Conservation (phyloP, 2,113 vertebrate species). For the Vombatus ursinus region DNA sequence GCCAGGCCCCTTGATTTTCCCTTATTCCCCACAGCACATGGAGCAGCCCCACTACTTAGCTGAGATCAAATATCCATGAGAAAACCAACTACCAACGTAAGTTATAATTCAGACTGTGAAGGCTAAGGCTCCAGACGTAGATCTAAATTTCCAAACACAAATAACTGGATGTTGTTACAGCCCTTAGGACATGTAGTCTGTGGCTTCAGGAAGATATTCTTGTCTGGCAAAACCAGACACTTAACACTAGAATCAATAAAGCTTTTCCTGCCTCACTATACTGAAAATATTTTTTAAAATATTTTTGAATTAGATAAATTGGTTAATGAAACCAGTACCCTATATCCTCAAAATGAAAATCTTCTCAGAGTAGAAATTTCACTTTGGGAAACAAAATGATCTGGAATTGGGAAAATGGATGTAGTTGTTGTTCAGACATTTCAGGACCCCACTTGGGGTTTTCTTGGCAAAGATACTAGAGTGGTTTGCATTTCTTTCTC, state of each 20-base stretch:
- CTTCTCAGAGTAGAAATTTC: rapidly evolving
- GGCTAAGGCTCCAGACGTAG: neutral
- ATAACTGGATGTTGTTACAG: neutral
- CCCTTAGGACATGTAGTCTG: no score
- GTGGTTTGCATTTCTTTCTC: neutral
- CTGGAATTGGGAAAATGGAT: rapidly evolving
- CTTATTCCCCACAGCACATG: no score
- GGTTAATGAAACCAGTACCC: neutral
- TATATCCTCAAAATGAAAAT: rapidly evolving
- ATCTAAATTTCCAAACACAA: neutral
- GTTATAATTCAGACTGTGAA: rapidly evolving
- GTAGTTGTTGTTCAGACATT: neutral
- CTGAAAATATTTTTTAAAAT: neutral
- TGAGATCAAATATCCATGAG: rapidly evolving
- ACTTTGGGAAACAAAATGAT: neutral
- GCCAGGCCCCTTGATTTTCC: neutral
- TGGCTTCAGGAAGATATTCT: neutral
- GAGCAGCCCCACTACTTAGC: neutral
- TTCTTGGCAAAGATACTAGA: neutral
- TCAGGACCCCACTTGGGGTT: neutral
- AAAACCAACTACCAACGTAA: neutral
- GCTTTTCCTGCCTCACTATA: neutral
- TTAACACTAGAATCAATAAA: neutral
- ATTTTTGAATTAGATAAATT: neutral
- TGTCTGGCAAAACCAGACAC: neutral